A percentile compares a stretch with the other conserved stretches of the same genome.
phyloP scores from a whole-genome alignment of 2,113 vertebrate species.

The Lichenostomus cassidix region DNA sequence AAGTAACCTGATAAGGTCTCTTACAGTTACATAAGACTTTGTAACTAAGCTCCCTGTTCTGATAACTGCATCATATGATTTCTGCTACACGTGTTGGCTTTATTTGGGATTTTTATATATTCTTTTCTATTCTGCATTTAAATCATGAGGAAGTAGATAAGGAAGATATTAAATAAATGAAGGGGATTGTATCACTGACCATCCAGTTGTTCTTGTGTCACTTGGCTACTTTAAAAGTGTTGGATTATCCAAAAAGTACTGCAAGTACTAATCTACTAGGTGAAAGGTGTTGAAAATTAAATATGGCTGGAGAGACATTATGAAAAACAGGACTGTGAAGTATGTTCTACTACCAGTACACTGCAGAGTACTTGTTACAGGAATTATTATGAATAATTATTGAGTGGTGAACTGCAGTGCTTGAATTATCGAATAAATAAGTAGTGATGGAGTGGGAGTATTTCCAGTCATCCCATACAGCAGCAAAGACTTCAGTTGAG shows the following conservation, averaged over 20 bases:
- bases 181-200: background rate
- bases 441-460: background rate
- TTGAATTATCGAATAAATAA: background rate
- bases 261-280: background rate
- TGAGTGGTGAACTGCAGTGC: background rate
- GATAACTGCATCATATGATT: background rate
- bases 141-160: background rate
- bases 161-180: background rate
- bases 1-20: background rate
- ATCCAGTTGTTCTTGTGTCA: background rate
- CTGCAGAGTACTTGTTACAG: background rate
- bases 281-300: background rate
- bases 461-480: background rate
- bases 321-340: background rate
- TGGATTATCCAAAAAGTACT: background rate
- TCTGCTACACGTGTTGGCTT: background rate
- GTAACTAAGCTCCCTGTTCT: background rate
- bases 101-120: rapidly evolving
- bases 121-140: background rate
- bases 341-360: background rate
- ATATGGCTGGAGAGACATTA: background rate
- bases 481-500: background rate
- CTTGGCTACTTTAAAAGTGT: background rate
- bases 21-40: background rate
- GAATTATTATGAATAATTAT: background rate